phyloP scores from a whole-genome alignment of 2,888 invertebrate genomes.

The Parasteatoda lunata region DNA sequence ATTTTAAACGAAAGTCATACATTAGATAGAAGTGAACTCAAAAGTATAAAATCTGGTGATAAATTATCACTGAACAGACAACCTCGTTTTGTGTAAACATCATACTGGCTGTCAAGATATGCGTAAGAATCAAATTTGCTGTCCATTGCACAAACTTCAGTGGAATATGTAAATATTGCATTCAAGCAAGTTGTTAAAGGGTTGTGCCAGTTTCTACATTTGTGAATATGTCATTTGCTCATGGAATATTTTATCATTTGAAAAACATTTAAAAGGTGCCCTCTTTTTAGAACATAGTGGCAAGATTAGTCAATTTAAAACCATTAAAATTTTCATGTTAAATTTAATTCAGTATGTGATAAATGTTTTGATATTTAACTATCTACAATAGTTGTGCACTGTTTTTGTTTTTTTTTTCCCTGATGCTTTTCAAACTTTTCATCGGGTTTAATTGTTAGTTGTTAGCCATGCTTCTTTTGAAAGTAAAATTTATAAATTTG shows the following conservation, averaged over 20 bases:
- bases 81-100: constrained; percentile 60
- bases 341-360: too few relatives aligned
- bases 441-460: too few relatives aligned
- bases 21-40: constrained; percentile 12
- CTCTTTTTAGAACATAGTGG: neutral
- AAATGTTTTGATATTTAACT: too few relatives aligned
- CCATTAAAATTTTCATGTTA: too few relatives aligned
- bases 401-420: too few relatives aligned
- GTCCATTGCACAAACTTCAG: neutral
- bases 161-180: constrained; percentile 54
- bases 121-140: neutral
- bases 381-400: too few relatives aligned
- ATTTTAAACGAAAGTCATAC: constrained; percentile 27
- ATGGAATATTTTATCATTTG: constrained; percentile 29
- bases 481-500: too few relatives aligned
- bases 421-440: too few relatives aligned
- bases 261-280: constrained; percentile 32
- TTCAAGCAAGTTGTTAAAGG: constrained; percentile 19
- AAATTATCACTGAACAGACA: constrained; percentile 59
- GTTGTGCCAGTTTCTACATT: constrained; percentile 43
- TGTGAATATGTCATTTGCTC: constrained; percentile 65
- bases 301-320: too few relatives aligned
- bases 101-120: neutral
- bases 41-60: constrained; percentile 28
- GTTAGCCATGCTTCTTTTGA: too few relatives aligned